A percentile compares a stretch with the other conserved stretches of the same genome.
Evolutionary conservation across 2,797 vertebrate species (phyloP).

Genomic region (Setipinna tenuifilis): DNA sequence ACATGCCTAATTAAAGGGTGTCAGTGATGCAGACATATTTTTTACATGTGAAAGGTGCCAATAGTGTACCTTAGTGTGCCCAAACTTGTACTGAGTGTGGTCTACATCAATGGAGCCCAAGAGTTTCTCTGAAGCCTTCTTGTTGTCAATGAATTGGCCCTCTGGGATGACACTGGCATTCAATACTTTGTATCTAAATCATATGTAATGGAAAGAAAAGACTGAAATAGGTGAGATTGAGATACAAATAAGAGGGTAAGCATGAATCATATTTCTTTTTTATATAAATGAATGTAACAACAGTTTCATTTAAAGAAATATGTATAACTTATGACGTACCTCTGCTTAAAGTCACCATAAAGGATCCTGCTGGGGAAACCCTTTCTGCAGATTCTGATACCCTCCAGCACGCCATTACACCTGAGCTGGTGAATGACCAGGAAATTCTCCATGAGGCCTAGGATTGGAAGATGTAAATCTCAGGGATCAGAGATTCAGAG

Average conservation of each 20-base stretch:
- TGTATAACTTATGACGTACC: constrained; percentile 61
- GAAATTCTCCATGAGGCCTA: constrained; percentile 65
- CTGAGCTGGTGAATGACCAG: constrained; percentile 85
- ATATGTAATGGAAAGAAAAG: not conserved
- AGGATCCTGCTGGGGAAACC: constrained; percentile 88
- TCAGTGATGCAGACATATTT: too few relatives aligned
- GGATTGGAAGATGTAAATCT: constrained; percentile 45
- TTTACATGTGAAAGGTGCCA: too few relatives aligned
- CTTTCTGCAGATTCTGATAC: constrained; percentile 87
- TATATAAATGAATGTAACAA: not conserved
- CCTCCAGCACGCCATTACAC: constrained; percentile 86
- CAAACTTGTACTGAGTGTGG: constrained; percentile 83
- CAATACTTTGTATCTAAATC: constrained; percentile 80
- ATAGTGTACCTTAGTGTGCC: constrained; percentile 81
- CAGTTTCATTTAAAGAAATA: not conserved
- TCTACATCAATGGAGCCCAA: constrained; percentile 81
- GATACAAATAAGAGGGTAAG: not conserved
- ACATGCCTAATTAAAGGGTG: too few relatives aligned
- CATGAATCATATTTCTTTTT: too few relatives aligned
- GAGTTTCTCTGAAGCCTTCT: constrained; percentile 85
- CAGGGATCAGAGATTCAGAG: too few relatives aligned
- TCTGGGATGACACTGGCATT: constrained; percentile 85
- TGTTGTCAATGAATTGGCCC: constrained; percentile 85
- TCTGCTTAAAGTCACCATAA: constrained; percentile 92
- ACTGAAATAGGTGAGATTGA: not conserved